phyloP scores from a whole-genome alignment of 1,140 invertebrate species.

The Pogonognathellus flavescens region DNA sequence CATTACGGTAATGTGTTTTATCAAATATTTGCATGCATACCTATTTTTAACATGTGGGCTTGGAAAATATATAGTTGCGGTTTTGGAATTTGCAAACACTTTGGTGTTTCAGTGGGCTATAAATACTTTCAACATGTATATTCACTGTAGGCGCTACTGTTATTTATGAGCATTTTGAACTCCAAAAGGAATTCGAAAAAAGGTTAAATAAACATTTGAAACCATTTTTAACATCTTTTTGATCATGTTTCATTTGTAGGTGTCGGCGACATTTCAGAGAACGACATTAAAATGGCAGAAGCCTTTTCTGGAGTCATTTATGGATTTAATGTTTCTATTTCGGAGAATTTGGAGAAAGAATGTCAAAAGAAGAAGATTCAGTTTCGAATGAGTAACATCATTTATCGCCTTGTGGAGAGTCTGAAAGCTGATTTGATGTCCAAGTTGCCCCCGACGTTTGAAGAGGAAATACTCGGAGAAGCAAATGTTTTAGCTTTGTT shows the following conservation, averaged over 20 bases:
- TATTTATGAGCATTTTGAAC: too few species aligned
- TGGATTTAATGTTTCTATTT: slow-evolving; percentile 83
- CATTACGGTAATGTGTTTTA: slow-evolving; percentile 78
- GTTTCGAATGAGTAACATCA: slow-evolving; percentile 84
- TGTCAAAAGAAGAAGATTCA: slow-evolving; percentile 74
- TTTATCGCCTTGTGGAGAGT: slow-evolving; percentile 92
- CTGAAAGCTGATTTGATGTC: slow-evolving; percentile 83
- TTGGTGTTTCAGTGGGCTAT: too few species aligned
- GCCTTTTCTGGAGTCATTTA: slow-evolving; percentile 87
- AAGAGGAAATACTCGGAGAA: slow-evolving; percentile 86
- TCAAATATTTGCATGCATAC: too few species aligned
- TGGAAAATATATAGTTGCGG: too few species aligned
- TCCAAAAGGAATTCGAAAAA: too few species aligned
- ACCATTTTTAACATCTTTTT: too few species aligned
- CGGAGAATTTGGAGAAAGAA: slow-evolving; percentile 71
- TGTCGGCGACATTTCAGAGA: slow-evolving; percentile 86
- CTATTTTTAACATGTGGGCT: too few species aligned
- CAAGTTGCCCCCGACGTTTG: slow-evolving; percentile 79
- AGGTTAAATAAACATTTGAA: too few species aligned
- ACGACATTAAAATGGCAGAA: slow-evolving; percentile 88
- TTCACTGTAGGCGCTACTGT: too few species aligned
- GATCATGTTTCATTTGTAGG: too few species aligned
- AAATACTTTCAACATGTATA: too few species aligned
- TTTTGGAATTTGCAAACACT: too few species aligned
- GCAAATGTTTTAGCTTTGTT: slow-evolving; percentile 90